Percentiles rank a stretch among this genome's conserved stretches.
phyloP scores from a whole-genome alignment of 2,888 invertebrate genomes.

The Lycaena phlaeas region DNA sequence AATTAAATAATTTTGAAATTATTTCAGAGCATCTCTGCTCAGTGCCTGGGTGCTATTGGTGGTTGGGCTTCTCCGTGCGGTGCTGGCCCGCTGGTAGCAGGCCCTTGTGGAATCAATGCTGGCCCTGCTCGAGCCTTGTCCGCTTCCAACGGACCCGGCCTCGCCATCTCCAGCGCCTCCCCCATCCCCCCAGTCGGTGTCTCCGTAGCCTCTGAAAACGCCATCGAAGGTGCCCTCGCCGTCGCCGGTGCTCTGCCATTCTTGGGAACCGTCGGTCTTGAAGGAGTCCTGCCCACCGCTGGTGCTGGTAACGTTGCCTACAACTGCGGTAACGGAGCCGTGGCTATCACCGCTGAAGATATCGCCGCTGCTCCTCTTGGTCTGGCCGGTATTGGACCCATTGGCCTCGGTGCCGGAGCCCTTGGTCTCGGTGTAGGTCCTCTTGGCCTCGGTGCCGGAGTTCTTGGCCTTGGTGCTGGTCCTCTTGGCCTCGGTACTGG shows the following conservation, averaged over 20 bases:
- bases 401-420: conserved; percentile 17
- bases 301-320: conserved; percentile 25
- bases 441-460: conserved; percentile 17
- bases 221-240: conserved; percentile 24
- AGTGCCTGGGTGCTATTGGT: conserved; percentile 17
- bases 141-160: conserved; percentile 19
- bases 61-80: conserved; percentile 9
- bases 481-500: conserved; percentile 14
- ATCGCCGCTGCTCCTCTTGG: conserved; percentile 12
- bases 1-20: neutral
- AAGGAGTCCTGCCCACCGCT: conserved; percentile 23
- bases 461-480: conserved; percentile 14
- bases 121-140: conserved; percentile 8
- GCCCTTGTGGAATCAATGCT: neutral
- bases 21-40: conserved; percentile 23
- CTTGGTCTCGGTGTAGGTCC: conserved; percentile 8
- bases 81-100: neutral
- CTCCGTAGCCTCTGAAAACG: conserved; percentile 26
- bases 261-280: conserved; percentile 24
- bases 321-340: conserved; percentile 23
- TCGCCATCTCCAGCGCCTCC: conserved; percentile 27
- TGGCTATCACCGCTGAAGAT: conserved; percentile 20
- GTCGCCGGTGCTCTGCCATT: conserved; percentile 24
- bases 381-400: conserved; percentile 19
- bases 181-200: conserved; percentile 22